Conservation (phyloP, 2,113 vertebrate species). For the Heptranchias perlo region DNA sequence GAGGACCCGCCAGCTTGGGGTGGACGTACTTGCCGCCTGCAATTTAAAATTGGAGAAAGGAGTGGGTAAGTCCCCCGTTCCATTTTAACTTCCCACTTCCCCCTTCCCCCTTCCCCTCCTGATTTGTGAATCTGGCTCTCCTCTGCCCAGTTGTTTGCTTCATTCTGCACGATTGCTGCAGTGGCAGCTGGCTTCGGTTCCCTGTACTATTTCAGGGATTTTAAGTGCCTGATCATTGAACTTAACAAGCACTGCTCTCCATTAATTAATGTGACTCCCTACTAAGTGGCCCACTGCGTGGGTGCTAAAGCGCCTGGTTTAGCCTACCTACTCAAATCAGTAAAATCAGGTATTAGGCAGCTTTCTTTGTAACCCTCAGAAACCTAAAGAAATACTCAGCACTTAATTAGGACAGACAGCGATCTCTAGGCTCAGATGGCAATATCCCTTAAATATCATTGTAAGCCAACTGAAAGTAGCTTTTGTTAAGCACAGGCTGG, state of each 20-base stretch:
- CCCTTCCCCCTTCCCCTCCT: no score
- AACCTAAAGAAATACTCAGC: background rate
- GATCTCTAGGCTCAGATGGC: background rate
- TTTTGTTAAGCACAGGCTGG: background rate
- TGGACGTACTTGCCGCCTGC: no score
- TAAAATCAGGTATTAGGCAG: background rate
- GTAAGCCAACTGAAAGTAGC: background rate
- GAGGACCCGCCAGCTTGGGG: no score
- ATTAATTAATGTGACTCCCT: background rate
- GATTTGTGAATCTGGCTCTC: no score
- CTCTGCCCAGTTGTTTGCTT: background rate
- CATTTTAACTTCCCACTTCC: no score
- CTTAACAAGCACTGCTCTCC: background rate
- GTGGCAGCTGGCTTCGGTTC: background rate
- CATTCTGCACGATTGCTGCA: background rate
- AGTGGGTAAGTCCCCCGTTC: no score
- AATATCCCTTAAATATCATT: background rate
- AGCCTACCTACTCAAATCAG: background rate
- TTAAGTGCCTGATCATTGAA: background rate
- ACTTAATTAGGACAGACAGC: background rate
- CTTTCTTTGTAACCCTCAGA: background rate
- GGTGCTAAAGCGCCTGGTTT: background rate
- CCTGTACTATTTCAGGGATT: background rate
- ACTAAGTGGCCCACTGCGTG: background rate
- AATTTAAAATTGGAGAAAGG: no score